Base-by-base conservation (phyloP, 2,888 invertebrate species). In the Ornithoptera priamus region DNA sequence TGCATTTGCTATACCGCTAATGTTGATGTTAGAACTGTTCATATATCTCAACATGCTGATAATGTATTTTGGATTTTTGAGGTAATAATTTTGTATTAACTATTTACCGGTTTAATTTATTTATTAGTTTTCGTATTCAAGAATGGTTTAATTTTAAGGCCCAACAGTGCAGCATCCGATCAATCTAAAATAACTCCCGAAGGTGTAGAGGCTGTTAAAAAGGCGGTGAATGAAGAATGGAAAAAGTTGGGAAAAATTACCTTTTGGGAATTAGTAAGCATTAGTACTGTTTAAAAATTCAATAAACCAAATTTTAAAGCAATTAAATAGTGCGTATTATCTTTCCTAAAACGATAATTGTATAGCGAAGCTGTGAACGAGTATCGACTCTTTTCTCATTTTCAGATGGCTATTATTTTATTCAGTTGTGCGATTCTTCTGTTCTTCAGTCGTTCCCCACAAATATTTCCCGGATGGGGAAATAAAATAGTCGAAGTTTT, bases 161-260 rank as follows among this genome's bases (percentile, higher is more conserved):
- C 94, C 15, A 91, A 93, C 1, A 95, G 95, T 80, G 80, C 89
- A 72, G 93, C 93, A 72, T 94, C 95, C 0, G 89, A 90, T 73
- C 89, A 85, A 10, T 88, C 93, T 1, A 85, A 91, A 71, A 88
- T 94, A 89, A 88, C 85, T 84, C 81, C 75, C n/a, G 75, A 74
- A 58, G 89, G 84, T 6, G 76, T 80, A 8, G 68, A 76, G 60
- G 85, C 85, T 18, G 87, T 86, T 1, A 84, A 84, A 74, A 59
- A 72, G 3, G 72, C 78, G 5, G 84, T 90, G 0, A 72, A 79
- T 5, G 76, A 80, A 61, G 78, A 82, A 24, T 84, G 81, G 77
- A 75, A 75, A 18, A 74, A 77, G 22, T 72, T 90, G n/a, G 89
- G 88, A 3, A 74, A 62, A 62, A 78, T 89, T 1, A 82, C 83